These are phyloP conservation scores for Macropis europaea DNA, from an alignment of 2,888 invertebrate genomes.

Conservation along the genomic window DNA sequence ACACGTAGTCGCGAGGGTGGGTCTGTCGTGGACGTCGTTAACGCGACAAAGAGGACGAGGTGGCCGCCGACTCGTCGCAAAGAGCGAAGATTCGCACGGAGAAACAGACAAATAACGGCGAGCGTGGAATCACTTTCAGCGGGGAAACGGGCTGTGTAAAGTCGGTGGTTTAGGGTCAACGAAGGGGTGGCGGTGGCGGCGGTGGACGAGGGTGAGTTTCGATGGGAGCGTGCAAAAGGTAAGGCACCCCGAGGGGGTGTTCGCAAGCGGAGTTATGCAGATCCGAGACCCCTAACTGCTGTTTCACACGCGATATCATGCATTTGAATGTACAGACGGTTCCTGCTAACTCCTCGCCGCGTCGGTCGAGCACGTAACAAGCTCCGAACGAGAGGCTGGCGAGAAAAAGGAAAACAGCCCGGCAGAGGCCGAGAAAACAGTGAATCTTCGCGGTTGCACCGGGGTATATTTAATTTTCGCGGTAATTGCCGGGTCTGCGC, in stretches of 20 bases:
- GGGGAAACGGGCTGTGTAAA: slow-evolving; percentile 49
- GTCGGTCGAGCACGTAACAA: slow-evolving; percentile 34
- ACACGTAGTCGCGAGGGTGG: too few relatives aligned
- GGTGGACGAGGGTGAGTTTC: slow-evolving; percentile 37
- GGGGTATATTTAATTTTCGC: slow-evolving; percentile 38
- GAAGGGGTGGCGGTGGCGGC: neutral
- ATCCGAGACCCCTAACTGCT: slow-evolving; percentile 72
- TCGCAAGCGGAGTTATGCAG: slow-evolving; percentile 74
- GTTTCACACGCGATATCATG: slow-evolving; percentile 75
- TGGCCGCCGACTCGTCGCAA: too few relatives aligned
- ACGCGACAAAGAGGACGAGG: too few relatives aligned
- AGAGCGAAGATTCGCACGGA: too few relatives aligned
- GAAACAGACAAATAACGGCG: slow-evolving; percentile 58
- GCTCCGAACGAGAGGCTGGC: neutral
- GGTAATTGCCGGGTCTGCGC: slow-evolving; percentile 27
- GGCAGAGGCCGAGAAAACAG: neutral
- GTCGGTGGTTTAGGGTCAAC: slow-evolving; percentile 35
- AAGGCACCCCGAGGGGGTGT: slow-evolving; percentile 64
- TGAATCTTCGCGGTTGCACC: slow-evolving; percentile 28
- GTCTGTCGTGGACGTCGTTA: too few relatives aligned
- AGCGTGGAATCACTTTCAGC: slow-evolving; percentile 59
- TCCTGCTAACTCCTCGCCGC: slow-evolving; percentile 61
- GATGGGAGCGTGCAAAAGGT: slow-evolving; percentile 47
- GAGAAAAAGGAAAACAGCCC: neutral
- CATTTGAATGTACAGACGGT: slow-evolving; percentile 72